Evolutionary conservation across 2,113 vertebrate genomes (phyloP), one percentile per base, ranked within the genome.

Genomic region (Pollimyrus isidori): DNA sequence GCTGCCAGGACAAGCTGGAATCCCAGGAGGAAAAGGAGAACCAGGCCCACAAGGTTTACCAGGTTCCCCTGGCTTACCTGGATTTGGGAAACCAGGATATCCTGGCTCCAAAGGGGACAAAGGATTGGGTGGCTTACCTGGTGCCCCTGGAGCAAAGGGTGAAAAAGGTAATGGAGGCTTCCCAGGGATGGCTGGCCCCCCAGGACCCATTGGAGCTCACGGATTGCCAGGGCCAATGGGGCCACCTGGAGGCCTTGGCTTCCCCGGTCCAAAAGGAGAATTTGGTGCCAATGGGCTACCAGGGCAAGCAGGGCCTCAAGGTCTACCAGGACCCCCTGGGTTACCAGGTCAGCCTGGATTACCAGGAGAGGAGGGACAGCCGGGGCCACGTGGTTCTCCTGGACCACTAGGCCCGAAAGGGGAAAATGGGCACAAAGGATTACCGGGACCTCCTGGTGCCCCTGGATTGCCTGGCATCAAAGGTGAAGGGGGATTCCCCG

Each of bases 201-300:
- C 96, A 0, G 98, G 98, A 80, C 95, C 96, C 91, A 96, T 94
- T 50, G 98, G 98, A 39, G 94, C 95, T 53, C 94, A 95, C 0
- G 98, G 98, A 4, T 90, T 95, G 53, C 95, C 96, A 0, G 98
- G 98, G 35, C 93, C 96, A 39, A 96, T 96, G 93, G 98, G 98
- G 0, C 95, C 96, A 3, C 94, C 96, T 0, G 98, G 98, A 46
- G 95, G 92, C 0, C 92, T 95, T 0, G 98, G 98, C 46, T 95
- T 95, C 88, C 97, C 97, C 0, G 98, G 98, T 6, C 95, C 95
- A 42, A 99, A 98, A 96, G 98, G 98, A 91, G 97, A 99, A 42
- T 94, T 92, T 21, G 98, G 98, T 0, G 92, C 95, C 0, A 91
- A 92, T 46, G 98, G 98, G 42, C 96, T 95, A 2, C 97, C 96